Evolutionary conservation across 2,888 invertebrate species (phyloP).

Genomic region (Eupithecia insigniata): DNA sequence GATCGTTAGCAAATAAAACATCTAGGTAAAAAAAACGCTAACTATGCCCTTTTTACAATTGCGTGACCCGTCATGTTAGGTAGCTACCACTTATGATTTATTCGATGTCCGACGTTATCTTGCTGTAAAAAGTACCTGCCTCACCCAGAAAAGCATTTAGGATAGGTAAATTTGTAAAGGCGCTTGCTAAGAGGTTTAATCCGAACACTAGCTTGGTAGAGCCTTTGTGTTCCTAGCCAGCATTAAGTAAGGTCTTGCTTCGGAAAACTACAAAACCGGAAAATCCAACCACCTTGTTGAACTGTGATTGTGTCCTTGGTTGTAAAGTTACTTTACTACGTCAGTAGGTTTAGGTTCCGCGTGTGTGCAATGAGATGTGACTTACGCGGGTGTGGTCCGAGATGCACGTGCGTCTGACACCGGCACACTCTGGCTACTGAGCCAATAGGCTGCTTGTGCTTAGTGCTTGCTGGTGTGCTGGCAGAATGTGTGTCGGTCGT

Average conservation of each 20-base stretch:
- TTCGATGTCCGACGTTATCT: not conserved
- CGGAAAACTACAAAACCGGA: conserved; percentile 11
- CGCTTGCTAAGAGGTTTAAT: not conserved
- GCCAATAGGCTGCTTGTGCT: not conserved
- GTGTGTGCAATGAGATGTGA: conserved; percentile 19
- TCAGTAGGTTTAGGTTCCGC: conserved; percentile 6
- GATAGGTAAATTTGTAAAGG: not conserved
- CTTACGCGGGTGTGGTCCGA: conserved; percentile 22
- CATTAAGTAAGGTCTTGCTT: conserved; percentile 1
- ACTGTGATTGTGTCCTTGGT: conserved; percentile 11
- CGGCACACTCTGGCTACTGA: conserved; percentile 18
- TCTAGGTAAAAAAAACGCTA: conserved; percentile 1
- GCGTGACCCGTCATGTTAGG: not conserved
- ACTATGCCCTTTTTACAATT: not conserved
- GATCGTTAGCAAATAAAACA: not conserved
- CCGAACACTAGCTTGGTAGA: not conserved
- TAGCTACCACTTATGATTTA: too few relatives aligned
- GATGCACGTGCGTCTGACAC: conserved; percentile 18
- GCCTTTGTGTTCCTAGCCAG: not conserved
- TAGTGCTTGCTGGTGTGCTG: not conserved
- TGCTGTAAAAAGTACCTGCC: not conserved
- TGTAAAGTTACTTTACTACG: conserved; percentile 7
- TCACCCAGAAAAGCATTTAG: not conserved
- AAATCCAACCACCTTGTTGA: not conserved
- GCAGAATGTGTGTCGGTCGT: conserved; percentile 4